Conservation (phyloP, 2,888 invertebrate genomes). For the Asteroscopus sphinx region DNA sequence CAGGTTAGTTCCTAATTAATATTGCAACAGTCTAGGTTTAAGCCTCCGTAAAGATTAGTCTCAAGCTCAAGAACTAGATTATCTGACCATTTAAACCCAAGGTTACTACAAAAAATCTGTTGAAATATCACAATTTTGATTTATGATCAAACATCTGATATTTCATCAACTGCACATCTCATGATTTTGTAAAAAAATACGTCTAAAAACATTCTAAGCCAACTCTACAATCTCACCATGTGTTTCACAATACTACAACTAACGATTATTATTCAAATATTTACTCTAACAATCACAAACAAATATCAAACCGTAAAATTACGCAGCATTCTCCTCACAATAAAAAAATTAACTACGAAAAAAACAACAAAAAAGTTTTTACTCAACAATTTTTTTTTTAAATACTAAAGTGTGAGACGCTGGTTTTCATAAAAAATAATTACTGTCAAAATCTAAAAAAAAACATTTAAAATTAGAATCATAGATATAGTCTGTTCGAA, state of each 20-base stretch:
- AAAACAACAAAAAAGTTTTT: background rate
- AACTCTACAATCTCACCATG: conserved; percentile 1
- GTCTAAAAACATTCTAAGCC: conserved; percentile 1
- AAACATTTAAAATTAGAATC: conserved; percentile 16
- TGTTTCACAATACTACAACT: conserved; percentile 37
- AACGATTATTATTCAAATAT: conserved; percentile 33
- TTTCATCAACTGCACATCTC: conserved; percentile 12
- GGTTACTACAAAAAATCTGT: conserved; percentile 10
- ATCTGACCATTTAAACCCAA: conserved; percentile 15
- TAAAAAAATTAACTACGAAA: conserved; percentile 10
- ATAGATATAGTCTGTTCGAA: conserved; percentile 17
- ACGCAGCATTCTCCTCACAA: conserved; percentile 9
- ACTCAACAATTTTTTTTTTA: conserved; percentile 11
- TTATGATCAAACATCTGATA: background rate
- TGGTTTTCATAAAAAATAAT: conserved; percentile 10
- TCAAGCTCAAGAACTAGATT: background rate
- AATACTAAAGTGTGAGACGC: background rate
- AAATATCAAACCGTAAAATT: conserved; percentile 27
- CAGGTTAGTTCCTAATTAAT: background rate
- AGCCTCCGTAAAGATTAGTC: background rate
- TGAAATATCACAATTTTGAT: conserved; percentile 12
- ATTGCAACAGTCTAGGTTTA: background rate
- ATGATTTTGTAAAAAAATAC: conserved; percentile 5
- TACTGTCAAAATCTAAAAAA: conserved; percentile 6
- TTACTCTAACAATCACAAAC: conserved; percentile 28